Evolutionary conservation across 2,888 invertebrate species (phyloP).

Genomic region (Cinara cedri): DNA sequence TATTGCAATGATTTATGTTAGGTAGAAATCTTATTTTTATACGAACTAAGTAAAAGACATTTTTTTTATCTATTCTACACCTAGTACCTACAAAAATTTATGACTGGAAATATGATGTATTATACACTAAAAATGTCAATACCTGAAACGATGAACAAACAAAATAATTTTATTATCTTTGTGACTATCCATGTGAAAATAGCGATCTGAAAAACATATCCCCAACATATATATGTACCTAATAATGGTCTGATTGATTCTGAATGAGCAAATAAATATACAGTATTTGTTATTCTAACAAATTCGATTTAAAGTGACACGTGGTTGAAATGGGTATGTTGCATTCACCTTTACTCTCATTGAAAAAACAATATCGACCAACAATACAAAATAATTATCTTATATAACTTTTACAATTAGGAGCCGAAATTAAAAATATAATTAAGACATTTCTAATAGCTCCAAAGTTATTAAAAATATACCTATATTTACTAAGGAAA

Average conservation of each 20-base stretch:
- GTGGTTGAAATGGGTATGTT: constrained; percentile 10
- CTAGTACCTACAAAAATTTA: no score
- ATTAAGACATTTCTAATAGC: no score
- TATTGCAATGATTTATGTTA: no score
- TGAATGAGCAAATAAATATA: constrained; percentile 2
- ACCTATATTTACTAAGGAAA: no score
- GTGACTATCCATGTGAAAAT: not conserved
- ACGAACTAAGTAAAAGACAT: not conserved
- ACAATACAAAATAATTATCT: no score
- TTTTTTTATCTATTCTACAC: not conserved
- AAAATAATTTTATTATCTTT: constrained; percentile 24
- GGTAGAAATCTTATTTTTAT: no score
- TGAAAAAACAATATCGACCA: constrained; percentile 5
- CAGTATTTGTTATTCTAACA: not conserved
- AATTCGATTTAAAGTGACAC: constrained; percentile 41
- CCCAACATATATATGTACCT: not conserved
- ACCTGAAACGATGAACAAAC: not conserved
- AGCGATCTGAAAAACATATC: not conserved
- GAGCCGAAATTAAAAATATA: no score
- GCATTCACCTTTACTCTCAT: not conserved
- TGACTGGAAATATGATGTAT: no score
- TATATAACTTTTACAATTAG: no score
- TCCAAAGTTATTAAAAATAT: no score
- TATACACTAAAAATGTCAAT: not conserved
- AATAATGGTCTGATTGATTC: not conserved